Base-by-base conservation (phyloP, 2,888 invertebrate species). In the Papilio demoleus region DNA sequence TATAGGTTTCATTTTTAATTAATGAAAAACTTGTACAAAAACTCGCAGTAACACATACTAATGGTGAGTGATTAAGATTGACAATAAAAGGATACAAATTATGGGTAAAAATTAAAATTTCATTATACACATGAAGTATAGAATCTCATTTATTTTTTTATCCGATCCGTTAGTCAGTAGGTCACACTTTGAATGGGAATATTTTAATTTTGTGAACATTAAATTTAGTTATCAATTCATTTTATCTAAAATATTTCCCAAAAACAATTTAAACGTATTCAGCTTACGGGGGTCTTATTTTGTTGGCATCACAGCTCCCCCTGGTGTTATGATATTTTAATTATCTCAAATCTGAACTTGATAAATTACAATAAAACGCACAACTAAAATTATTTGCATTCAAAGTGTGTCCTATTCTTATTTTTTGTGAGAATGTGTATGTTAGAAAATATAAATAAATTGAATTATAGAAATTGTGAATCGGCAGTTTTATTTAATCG, bases 381-480 rank as follows among this genome's bases (percentile, higher is more conserved):
- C 72, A 73, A 74, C 58, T 63, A 60, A 66, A 22, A 61, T 47
- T 68, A 53, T 62, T 73, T 70, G 63, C 73, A 72, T 72, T 76
- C 70, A 70, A 70, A 68, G 67, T 70, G 70, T 70, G 64, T n/a
- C 27, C 53, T 61, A 14, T n/a, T 9, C n/a, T 63, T 68, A 59
- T 65, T 72, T 69, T 75, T 76, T 74, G 81, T 86, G 84, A 77
- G 84, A 83, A 83, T 82, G 82, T 81, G 81, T 79, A 76, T 75
- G 77, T 78, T 79, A 77, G 77, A 83, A 86, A 83, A 83, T 84
- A 79, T 81, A 75, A 80, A 80, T 80, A 82, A 81, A 88, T 81
- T 83, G 78, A 79, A 82, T 81, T 81, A 83, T 87, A 88, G 88
- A 85, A 83, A 86, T 81, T 84, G 82, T 86, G 83, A 71, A 79